A percentile compares a stretch with the other conserved stretches of the same genome.
Conservation (phyloP, 1,140 invertebrate genomes). For the Hormaphis cornu region DNA sequence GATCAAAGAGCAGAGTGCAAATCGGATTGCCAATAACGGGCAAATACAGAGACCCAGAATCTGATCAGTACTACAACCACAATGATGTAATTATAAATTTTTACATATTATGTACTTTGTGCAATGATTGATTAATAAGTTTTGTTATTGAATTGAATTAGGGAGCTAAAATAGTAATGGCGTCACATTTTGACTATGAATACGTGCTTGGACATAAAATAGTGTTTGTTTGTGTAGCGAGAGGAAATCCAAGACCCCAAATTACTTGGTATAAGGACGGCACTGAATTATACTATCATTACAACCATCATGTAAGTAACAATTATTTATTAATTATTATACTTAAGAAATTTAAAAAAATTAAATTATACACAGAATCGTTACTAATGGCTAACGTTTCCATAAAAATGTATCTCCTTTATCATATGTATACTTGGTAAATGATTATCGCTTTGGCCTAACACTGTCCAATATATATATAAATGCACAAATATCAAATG, state of each 20-base stretch:
- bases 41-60: constrained; percentile 74
- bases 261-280: constrained; percentile 53
- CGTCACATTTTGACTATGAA: constrained; percentile 53
- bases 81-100: constrained; percentile 56
- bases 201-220: constrained; percentile 52
- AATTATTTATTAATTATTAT: background rate
- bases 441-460: too few species aligned
- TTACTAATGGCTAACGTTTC: too few species aligned
- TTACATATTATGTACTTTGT: background rate
- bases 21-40: constrained; percentile 75
- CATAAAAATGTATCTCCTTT: too few species aligned
- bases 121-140: too few species aligned
- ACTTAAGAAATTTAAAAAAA: too few species aligned
- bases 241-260: constrained; percentile 47
- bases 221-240: constrained; percentile 50
- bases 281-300: constrained; percentile 49
- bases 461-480: too few species aligned
- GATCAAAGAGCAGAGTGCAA: constrained; percentile 64
- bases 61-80: constrained; percentile 79
- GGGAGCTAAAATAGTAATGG: constrained; percentile 50
- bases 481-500: too few species aligned
- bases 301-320: constrained; percentile 47
- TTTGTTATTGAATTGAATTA: constrained; percentile 36
- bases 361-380: too few species aligned
- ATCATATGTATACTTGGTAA: too few species aligned